Evolutionary conservation across 2,113 vertebrate species (phyloP).

Genomic region (Myocastor coypus): DNA sequence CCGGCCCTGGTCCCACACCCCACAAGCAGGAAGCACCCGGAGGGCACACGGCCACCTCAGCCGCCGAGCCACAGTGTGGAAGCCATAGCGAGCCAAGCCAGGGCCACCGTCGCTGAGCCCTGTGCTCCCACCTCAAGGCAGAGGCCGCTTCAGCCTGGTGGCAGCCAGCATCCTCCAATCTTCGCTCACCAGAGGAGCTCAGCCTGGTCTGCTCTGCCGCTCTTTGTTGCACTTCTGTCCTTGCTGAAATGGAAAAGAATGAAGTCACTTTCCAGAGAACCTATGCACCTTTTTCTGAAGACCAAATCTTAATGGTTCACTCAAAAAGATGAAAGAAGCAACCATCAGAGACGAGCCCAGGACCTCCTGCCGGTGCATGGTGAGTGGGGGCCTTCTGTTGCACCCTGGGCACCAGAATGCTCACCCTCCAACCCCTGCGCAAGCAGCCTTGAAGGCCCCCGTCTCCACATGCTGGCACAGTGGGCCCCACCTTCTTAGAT

Average conservation of each 20-base stretch:
- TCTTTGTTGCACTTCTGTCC: constrained; percentile 80
- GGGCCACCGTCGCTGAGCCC: constrained; percentile 60
- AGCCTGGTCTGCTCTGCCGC: constrained; percentile 73
- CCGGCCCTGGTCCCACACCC: constrained; percentile 75
- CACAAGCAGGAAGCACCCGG: constrained; percentile 44
- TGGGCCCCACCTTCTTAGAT: constrained; percentile 58
- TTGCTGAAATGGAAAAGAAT: constrained; percentile 88
- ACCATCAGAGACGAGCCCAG: constrained; percentile 65
- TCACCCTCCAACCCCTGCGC: constrained; percentile 83
- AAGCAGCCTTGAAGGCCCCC: constrained; percentile 78
- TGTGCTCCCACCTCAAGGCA: constrained; percentile 69
- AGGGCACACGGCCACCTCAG: constrained; percentile 79
- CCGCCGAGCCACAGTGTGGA: constrained; percentile 89
- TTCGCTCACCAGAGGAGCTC: constrained; percentile 61
- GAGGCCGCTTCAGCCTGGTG: constrained; percentile 80
- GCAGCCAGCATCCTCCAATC: constrained; percentile 82
- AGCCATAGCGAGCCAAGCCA: constrained; percentile 86
- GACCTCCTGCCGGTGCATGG: constrained; percentile 75
- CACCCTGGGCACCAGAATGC: constrained; percentile 76
- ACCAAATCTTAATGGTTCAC: constrained; percentile 65
- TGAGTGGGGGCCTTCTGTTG: constrained; percentile 71
- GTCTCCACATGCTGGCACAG: constrained; percentile 57
- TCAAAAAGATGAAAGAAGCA: constrained; percentile 66
- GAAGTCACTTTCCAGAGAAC: constrained; percentile 85
- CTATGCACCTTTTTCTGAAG: background rate